A percentile compares a stretch with the other conserved stretches of the same genome.
These are phyloP conservation scores for Drosophila austrosaltans DNA, from an alignment of 2,888 invertebrate genomes.

Conservation along the genomic window DNA sequence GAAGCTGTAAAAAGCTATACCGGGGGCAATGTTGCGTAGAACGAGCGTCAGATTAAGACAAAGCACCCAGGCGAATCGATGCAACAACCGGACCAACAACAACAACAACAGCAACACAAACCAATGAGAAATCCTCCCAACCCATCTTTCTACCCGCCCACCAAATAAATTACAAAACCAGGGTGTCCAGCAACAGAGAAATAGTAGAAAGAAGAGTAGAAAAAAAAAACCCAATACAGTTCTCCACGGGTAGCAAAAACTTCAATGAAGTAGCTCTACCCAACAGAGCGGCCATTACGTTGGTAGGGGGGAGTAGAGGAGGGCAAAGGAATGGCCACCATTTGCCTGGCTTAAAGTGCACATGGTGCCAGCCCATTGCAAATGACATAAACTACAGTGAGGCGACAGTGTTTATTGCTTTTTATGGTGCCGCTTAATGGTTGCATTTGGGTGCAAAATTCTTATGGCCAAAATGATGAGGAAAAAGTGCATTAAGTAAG, in stretches of 20 bases:
- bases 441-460: constrained; percentile 50
- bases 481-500: constrained; percentile 4
- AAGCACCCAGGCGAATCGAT: constrained; percentile 59
- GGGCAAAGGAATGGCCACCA: constrained; percentile 26
- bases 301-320: not conserved
- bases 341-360: constrained; percentile 62
- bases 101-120: not conserved
- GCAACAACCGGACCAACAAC: constrained; percentile 22
- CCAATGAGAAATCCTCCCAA: not conserved
- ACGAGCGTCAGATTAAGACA: constrained; percentile 66
- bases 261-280: constrained; percentile 40
- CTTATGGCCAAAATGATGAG: not conserved
- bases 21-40: constrained; percentile 57
- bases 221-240: constrained; percentile 19
- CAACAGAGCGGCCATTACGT: constrained; percentile 29
- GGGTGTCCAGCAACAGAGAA: constrained; percentile 10
- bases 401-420: constrained; percentile 68
- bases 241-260: constrained; percentile 37
- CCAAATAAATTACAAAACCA: constrained; percentile 58
- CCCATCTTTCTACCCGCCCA: constrained; percentile 13
- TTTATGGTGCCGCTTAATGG: constrained; percentile 71
- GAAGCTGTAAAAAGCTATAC: constrained; percentile 51
- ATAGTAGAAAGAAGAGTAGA: not conserved
- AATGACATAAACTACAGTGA: constrained; percentile 66
- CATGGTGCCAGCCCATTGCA: constrained; percentile 41